Evolutionary conservation across 2,113 vertebrate genomes (phyloP).

Genomic region (Orthonyx spaldingii): DNA sequence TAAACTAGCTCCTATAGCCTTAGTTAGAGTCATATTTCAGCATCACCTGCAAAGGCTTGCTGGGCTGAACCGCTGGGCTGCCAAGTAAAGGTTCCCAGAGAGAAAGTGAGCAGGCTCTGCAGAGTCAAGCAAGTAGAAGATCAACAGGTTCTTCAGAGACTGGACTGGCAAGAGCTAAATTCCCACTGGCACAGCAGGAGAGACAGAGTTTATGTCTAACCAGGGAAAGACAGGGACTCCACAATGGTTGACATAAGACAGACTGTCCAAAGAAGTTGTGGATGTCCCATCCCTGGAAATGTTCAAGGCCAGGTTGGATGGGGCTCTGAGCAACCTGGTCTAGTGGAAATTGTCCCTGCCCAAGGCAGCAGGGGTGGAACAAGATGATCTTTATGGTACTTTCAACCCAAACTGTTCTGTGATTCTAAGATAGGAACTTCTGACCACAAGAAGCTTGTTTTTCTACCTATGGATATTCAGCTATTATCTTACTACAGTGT

Average conservation of each 20-base stretch:
- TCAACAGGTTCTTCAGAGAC: background rate
- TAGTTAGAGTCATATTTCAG: background rate
- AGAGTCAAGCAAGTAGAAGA: background rate
- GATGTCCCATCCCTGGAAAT: background rate
- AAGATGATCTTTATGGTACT: background rate
- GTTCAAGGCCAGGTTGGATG: background rate
- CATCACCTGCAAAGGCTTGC: background rate
- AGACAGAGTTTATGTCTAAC: background rate
- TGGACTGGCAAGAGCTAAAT: background rate
- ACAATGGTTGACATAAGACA: background rate
- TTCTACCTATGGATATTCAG: background rate
- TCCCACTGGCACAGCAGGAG: background rate
- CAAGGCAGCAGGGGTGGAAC: background rate
- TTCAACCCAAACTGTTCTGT: background rate
- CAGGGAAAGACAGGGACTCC: background rate
- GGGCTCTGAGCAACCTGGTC: background rate
- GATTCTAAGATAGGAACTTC: background rate
- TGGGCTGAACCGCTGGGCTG: background rate
- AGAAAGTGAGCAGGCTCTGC: background rate
- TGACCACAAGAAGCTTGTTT: background rate
- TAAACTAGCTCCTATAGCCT: background rate
- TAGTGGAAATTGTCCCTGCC: background rate
- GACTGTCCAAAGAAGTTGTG: background rate
- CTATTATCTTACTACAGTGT: background rate
- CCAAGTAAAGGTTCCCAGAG: background rate